phyloP scores from a whole-genome alignment of 2,888 invertebrate genomes.

The Bombylius discolor region DNA sequence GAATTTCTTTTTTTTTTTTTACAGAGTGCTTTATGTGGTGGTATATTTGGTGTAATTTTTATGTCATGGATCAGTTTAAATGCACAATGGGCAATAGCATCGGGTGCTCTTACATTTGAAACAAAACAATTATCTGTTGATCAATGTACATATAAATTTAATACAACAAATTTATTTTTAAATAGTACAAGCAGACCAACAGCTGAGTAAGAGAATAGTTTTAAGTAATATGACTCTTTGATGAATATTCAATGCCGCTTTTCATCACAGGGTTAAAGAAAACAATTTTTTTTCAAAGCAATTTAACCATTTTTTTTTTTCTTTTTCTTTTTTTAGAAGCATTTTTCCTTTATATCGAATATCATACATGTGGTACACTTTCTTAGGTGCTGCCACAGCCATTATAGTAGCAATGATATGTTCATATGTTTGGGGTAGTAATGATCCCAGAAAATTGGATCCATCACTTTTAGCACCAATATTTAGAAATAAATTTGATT shows the following conservation, averaged over 20 bases:
- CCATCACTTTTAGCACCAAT: slow-evolving; percentile 49
- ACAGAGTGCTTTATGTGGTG: slow-evolving; percentile 48
- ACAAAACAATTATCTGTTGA: slow-evolving; percentile 50
- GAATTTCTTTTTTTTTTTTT: slow-evolving; percentile 6
- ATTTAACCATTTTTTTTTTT: neutral
- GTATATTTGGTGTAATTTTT: slow-evolving; percentile 40
- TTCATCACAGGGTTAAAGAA: too few relatives aligned
- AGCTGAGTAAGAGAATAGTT: slow-evolving; percentile 19
- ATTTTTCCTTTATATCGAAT: slow-evolving; percentile 47
- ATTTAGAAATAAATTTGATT: neutral
- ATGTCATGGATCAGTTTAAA: slow-evolving; percentile 50
- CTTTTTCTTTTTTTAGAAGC: slow-evolving; percentile 19
- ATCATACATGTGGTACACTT: slow-evolving; percentile 70
- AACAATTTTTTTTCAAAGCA: too few relatives aligned
- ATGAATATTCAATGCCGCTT: too few relatives aligned
- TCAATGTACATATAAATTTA: slow-evolving; percentile 52
- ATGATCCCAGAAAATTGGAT: slow-evolving; percentile 44
- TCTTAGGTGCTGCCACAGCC: slow-evolving; percentile 44
- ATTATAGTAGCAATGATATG: slow-evolving; percentile 36
- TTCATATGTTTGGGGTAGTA: slow-evolving; percentile 32
- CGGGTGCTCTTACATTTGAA: slow-evolving; percentile 48
- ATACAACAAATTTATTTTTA: slow-evolving; percentile 13
- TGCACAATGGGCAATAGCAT: slow-evolving; percentile 49
- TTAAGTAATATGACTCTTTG: neutral
- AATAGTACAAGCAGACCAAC: neutral